Evolutionary conservation across 2,797 vertebrate species (phyloP).

Genomic region (Danio choprae): DNA sequence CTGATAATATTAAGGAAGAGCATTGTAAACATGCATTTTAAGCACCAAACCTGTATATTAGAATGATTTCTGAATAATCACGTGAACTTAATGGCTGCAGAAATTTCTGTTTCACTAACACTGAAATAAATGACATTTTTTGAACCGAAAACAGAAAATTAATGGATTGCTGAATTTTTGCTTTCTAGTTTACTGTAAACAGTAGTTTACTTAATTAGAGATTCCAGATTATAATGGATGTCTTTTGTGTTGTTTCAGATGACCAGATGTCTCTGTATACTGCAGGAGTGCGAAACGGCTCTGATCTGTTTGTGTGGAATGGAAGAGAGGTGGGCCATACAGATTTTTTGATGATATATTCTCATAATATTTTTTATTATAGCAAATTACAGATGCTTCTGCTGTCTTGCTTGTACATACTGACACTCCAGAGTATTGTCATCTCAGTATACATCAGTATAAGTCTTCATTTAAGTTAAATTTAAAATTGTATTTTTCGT

Average conservation of each 20-base stretch:
- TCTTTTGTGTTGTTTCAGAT: constrained; percentile 73
- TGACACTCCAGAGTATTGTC: background rate
- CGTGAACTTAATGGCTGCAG: background rate
- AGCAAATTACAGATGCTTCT: too few relatives aligned
- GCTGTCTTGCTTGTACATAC: too few relatives aligned
- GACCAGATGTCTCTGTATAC: constrained; percentile 81
- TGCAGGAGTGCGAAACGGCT: constrained; percentile 80
- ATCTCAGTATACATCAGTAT: too few relatives aligned
- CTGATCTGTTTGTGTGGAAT: constrained; percentile 94
- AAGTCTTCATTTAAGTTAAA: too few relatives aligned
- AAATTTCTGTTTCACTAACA: background rate
- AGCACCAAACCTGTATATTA: background rate
- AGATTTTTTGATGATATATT: background rate
- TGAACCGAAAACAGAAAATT: too few relatives aligned
- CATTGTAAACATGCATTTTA: too few relatives aligned
- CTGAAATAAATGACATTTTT: background rate
- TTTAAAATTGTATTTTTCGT: too few relatives aligned
- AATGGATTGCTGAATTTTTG: too few relatives aligned
- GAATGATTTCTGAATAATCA: background rate
- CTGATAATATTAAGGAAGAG: too few relatives aligned
- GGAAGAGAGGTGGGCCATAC: constrained; percentile 86
- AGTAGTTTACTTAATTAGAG: background rate
- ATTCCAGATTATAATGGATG: background rate
- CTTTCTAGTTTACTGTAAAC: too few relatives aligned
- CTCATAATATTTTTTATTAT: too few relatives aligned